Percentiles rank a stretch among this genome's conserved stretches.
Evolutionary conservation across 2,797 vertebrate genomes (phyloP).

Genomic region (Sebastes umbrosus): DNA sequence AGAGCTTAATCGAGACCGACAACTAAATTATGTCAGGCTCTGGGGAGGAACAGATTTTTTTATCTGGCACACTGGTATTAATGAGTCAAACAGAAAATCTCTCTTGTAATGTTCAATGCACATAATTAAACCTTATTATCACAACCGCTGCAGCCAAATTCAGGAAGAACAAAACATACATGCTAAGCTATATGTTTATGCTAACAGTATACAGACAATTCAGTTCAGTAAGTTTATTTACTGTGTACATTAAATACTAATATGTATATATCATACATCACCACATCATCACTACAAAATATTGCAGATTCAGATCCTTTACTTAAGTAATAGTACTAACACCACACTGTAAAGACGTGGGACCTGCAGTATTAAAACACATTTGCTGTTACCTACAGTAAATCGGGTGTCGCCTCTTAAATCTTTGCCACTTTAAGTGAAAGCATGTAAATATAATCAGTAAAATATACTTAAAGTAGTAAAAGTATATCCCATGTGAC

Average conservation of each 20-base stretch:
- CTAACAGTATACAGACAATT: rapidly evolving
- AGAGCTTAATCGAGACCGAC: slow-evolving; percentile 39
- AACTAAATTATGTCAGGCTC: slow-evolving; percentile 26
- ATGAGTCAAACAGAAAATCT: slow-evolving; percentile 9
- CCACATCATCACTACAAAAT: no score
- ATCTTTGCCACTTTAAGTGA: no score
- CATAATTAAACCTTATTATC: background rate
- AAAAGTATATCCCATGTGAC: no score
- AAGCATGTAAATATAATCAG: no score
- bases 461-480: no score
- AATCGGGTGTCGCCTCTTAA: no score
- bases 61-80: background rate
- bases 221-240: rapidly evolving
- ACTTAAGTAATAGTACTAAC: no score
- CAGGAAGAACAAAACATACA: background rate
- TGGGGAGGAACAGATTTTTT: slow-evolving; percentile 7
- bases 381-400: no score
- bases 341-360: no score
- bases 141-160: background rate
- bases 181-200: background rate
- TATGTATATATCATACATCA: background rate
- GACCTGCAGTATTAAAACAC: no score
- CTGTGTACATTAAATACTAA: background rate
- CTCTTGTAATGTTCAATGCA: background rate
- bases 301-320: no score